A percentile compares a stretch with the other conserved stretches of the same genome.
These are phyloP conservation scores for Protobothrops flavoviridis DNA, from an alignment of 2,113 vertebrate species.

Conservation along the genomic window DNA sequence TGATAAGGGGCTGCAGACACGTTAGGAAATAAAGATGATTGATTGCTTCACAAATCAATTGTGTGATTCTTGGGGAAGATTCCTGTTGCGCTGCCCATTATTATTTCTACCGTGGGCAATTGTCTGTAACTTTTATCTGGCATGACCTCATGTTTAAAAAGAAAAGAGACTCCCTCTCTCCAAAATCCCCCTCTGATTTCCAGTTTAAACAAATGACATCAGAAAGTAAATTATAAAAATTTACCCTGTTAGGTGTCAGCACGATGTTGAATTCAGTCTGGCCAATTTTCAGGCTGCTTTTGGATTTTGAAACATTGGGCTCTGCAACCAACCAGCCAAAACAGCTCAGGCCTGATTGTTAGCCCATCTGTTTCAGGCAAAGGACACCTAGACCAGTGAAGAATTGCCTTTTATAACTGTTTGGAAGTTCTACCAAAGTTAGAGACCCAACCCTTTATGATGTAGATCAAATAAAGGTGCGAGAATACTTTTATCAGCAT, in stretches of 20 bases:
- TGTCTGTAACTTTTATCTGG: not conserved
- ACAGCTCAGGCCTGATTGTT: not conserved
- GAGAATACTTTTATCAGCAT: not conserved
- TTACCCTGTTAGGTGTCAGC: not conserved
- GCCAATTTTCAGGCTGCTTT: not conserved
- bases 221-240: not conserved
- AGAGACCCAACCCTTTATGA: not conserved
- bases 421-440: not conserved
- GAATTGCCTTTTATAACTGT: not conserved
- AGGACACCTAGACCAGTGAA: not conserved
- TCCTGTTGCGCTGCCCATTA: slow-evolving; percentile 59
- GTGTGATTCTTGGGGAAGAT: slow-evolving; percentile 60
- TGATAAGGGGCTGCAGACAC: slow-evolving; percentile 47
- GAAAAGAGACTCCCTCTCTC: not conserved
- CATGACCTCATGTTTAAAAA: not conserved
- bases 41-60: slow-evolving; percentile 46
- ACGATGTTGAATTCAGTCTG: not conserved
- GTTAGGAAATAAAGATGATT: slow-evolving; percentile 56
- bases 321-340: not conserved
- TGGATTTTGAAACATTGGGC: not conserved
- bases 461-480: not conserved
- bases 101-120: not conserved
- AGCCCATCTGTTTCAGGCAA: not conserved
- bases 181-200: not conserved
- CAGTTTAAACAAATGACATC: not conserved